These are phyloP conservation scores for Machimus rusticus DNA, from an alignment of 2,888 invertebrate genomes.

Conservation along the genomic window DNA sequence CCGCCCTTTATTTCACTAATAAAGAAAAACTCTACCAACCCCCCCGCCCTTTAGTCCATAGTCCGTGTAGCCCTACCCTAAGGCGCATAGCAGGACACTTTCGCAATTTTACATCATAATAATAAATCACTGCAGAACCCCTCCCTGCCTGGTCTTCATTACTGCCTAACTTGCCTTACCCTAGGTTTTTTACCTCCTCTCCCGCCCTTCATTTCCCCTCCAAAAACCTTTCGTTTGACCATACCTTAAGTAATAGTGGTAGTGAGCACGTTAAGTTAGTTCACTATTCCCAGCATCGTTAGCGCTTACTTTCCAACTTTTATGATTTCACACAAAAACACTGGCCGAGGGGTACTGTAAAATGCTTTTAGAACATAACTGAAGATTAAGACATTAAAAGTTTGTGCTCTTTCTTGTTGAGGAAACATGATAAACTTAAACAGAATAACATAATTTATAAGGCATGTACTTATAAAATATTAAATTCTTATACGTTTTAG, in stretches of 20 bases:
- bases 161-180: background rate
- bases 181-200: background rate
- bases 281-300: background rate
- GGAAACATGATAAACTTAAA: background rate
- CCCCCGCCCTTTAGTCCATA: background rate
- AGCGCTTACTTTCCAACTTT: background rate
- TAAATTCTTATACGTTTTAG: background rate
- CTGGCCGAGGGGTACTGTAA: background rate
- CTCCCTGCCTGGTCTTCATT: background rate
- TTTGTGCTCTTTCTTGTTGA: background rate
- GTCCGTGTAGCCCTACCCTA: background rate
- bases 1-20: background rate
- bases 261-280: background rate
- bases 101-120: background rate
- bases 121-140: background rate
- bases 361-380: background rate
- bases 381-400: background rate
- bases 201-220: too few relatives aligned
- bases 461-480: background rate
- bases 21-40: background rate
- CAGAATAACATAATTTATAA: background rate
- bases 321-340: background rate
- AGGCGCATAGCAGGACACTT: background rate
- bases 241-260: background rate
- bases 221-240: background rate